These are phyloP conservation scores for Pyrocephalus nanus DNA, from an alignment of 2,797 vertebrate genomes.

Conservation along the genomic window DNA sequence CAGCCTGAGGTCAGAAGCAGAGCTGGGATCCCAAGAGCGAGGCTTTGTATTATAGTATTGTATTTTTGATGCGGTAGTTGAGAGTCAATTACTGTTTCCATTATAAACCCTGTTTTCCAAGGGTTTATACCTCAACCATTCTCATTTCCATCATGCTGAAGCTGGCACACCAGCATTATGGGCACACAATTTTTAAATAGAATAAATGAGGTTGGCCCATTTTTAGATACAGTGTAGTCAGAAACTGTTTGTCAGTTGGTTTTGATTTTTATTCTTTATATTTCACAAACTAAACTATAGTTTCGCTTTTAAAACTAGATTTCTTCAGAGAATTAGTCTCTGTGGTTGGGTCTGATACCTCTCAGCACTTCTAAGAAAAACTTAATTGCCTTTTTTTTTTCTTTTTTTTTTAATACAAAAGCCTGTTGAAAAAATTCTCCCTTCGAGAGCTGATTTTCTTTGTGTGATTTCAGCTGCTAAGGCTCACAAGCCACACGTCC, in stretches of 20 bases:
- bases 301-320: not conserved
- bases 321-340: not conserved
- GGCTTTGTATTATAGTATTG: conserved; percentile 78
- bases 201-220: conserved; percentile 69
- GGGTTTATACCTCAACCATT: conserved; percentile 75
- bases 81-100: conserved; percentile 82
- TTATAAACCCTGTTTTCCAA: conserved; percentile 80
- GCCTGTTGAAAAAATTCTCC: not conserved
- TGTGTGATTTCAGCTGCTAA: not conserved
- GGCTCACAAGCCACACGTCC: not conserved
- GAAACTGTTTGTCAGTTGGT: conserved; percentile 56
- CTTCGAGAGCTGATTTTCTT: not conserved
- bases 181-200: conserved; percentile 75
- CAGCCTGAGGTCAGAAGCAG: conserved; percentile 77
- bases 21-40: conserved; percentile 65
- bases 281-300: conserved; percentile 16
- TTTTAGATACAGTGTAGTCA: conserved; percentile 74
- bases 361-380: not conserved
- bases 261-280: conserved; percentile 56
- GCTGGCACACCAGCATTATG: conserved; percentile 66
- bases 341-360: not conserved
- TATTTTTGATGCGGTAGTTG: conserved; percentile 80
- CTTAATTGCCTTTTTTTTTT: not conserved
- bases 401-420: not conserved
- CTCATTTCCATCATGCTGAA: conserved; percentile 66